phyloP scores from a whole-genome alignment of 2,888 invertebrate genomes.

The Acleris emargana region DNA sequence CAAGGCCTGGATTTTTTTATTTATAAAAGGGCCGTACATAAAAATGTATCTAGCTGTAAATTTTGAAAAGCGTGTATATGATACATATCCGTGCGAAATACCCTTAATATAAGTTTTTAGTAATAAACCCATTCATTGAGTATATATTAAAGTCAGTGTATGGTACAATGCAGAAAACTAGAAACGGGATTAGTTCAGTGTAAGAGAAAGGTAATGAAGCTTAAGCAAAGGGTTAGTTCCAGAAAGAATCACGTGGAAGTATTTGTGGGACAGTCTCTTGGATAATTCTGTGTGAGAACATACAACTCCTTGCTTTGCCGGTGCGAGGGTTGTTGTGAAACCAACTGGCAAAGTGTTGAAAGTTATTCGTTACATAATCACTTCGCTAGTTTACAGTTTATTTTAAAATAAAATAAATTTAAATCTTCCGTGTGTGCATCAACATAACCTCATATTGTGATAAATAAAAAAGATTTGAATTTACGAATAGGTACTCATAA shows the following conservation, averaged over 20 bases:
- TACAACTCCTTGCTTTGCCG: constrained; percentile 1
- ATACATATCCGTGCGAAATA: constrained; percentile 41
- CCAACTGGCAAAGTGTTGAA: constrained; percentile 27
- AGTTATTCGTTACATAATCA: constrained; percentile 30
- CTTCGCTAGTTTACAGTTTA: constrained; percentile 3
- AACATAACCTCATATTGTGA: constrained; percentile 29
- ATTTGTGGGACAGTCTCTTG: constrained; percentile 13
- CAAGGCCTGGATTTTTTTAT: background rate
- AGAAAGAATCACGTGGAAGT: constrained; percentile 18
- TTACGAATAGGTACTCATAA: no score
- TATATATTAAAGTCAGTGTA: constrained; percentile 17
- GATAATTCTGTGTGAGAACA: no score
- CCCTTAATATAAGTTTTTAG: constrained; percentile 31
- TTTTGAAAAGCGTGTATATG: constrained; percentile 44
- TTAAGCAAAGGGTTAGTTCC: constrained; percentile 28
- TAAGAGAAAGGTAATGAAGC: constrained; percentile 20
- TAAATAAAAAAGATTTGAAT: background rate
- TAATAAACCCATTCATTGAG: constrained; percentile 21
- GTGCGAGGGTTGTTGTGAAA: constrained; percentile 12
- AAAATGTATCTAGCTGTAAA: constrained; percentile 16
- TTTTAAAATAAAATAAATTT: background rate
- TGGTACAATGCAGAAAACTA: constrained; percentile 21
- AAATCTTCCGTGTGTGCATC: constrained; percentile 17
- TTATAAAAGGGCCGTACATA: constrained; percentile 11
- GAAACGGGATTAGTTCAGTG: constrained; percentile 21